These are phyloP conservation scores for Pediacus dermestoides DNA, from an alignment of 2,888 invertebrate species.

Conservation along the genomic window DNA sequence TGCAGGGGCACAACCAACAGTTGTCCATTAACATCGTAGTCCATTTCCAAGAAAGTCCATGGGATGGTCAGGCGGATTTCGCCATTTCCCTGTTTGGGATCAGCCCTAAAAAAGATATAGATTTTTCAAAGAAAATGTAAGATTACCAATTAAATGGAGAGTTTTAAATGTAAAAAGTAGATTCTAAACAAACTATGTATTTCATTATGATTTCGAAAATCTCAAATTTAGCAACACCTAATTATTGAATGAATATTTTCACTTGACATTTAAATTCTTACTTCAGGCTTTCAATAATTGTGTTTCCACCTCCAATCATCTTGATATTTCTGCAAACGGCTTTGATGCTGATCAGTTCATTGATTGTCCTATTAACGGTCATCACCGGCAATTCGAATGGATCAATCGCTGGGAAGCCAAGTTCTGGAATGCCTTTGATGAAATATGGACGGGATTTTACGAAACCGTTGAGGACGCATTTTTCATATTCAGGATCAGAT, in stretches of 20 bases:
- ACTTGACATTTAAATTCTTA: constrained; percentile 48
- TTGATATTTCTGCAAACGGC: constrained; percentile 64
- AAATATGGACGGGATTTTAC: constrained; percentile 59
- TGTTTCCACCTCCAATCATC: constrained; percentile 62
- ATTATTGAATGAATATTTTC: constrained; percentile 3
- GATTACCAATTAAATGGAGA: too few species aligned
- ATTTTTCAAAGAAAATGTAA: too few species aligned
- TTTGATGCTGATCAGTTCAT: constrained; percentile 64
- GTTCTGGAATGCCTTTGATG: constrained; percentile 61
- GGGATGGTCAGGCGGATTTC: constrained; percentile 51
- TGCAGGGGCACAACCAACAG: constrained; percentile 52
- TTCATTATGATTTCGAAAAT: too few species aligned
- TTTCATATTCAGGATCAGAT: constrained; percentile 59
- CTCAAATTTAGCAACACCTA: too few species aligned
- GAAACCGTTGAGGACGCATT: constrained; percentile 60
- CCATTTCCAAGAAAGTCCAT: constrained; percentile 49
- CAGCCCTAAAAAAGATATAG: constrained; percentile 43
- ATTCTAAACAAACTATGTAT: too few species aligned
- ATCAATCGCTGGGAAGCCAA: constrained; percentile 67
- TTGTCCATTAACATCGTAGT: constrained; percentile 55
- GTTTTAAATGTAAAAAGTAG: too few species aligned
- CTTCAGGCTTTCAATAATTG: constrained; percentile 63
- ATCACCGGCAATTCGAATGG: constrained; percentile 67
- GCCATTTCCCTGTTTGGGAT: constrained; percentile 49
- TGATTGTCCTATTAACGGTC: constrained; percentile 63